These are phyloP conservation scores for Amblyopsis hoosieri DNA, from an alignment of 2,797 vertebrate genomes.

Conservation along the genomic window DNA sequence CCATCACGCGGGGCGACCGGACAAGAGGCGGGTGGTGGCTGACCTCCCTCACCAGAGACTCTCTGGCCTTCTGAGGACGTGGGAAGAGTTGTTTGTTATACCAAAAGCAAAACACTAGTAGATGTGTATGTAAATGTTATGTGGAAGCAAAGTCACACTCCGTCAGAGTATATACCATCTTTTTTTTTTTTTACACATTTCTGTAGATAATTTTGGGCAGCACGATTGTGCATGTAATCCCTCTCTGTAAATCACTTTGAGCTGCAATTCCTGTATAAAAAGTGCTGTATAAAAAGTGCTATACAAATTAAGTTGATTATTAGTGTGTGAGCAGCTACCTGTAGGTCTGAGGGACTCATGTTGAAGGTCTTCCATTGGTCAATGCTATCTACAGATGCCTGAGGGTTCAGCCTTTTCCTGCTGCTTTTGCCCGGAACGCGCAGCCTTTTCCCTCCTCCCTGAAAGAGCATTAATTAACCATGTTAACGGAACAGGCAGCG, in stretches of 20 bases:
- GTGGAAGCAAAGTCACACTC: no score
- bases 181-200: no score
- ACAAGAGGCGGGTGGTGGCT: slow-evolving; percentile 74
- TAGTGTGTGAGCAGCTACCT: slow-evolving; percentile 54
- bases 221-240: no score
- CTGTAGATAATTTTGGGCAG: no score
- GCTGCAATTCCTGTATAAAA: no score
- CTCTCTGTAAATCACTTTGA: no score
- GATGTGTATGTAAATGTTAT: no score
- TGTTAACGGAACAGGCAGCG: neutral
- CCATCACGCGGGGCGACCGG: slow-evolving; percentile 66
- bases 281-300: no score
- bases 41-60: slow-evolving; percentile 81
- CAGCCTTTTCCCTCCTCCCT: slow-evolving; percentile 79
- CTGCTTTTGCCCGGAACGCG: slow-evolving; percentile 84
- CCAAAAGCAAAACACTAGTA: no score
- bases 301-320: neutral
- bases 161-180: no score
- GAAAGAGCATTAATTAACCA: slow-evolving; percentile 11
- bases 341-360: slow-evolving; percentile 78
- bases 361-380: slow-evolving; percentile 82
- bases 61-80: slow-evolving; percentile 82
- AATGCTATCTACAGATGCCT: slow-evolving; percentile 85
- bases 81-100: neutral
- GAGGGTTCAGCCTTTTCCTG: slow-evolving; percentile 87